phyloP scores from a whole-genome alignment of 2,797 vertebrate genomes.

The Luscinia megarhynchos region DNA sequence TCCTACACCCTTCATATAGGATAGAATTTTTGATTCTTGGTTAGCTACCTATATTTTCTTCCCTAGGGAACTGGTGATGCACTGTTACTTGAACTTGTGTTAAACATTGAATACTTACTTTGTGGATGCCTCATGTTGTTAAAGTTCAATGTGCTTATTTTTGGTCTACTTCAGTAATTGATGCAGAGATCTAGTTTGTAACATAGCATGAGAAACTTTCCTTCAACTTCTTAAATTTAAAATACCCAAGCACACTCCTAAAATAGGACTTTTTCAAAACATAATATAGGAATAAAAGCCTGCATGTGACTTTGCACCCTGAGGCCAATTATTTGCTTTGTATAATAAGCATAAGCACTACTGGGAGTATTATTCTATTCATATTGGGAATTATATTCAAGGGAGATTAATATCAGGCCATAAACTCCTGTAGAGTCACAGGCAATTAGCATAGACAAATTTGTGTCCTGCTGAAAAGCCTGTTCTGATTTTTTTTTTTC shows the following conservation, averaged over 20 bases:
- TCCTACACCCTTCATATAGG: background rate
- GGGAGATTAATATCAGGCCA: background rate
- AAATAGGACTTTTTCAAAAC: background rate
- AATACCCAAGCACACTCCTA: background rate
- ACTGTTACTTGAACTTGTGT: background rate
- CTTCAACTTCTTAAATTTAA: background rate
- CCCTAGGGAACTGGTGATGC: background rate
- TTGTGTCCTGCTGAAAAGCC: background rate
- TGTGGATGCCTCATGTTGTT: background rate
- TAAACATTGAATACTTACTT: background rate
- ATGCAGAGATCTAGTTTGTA: background rate
- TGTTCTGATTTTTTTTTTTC: background rate
- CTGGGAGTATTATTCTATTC: background rate
- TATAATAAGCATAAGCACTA: background rate
- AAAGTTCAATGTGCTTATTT: background rate
- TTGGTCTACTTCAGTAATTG: background rate
- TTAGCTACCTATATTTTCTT: background rate
- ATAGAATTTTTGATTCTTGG: background rate
- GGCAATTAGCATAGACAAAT: background rate
- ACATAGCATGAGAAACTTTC: background rate
- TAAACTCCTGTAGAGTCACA: background rate
- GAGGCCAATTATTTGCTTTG: background rate
- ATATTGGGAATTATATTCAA: background rate
- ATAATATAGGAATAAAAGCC: background rate
- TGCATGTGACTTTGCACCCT: background rate